These are phyloP conservation scores for Rousettus madagascariensis DNA, from an alignment of 2,797 vertebrate species.

Conservation along the genomic window DNA sequence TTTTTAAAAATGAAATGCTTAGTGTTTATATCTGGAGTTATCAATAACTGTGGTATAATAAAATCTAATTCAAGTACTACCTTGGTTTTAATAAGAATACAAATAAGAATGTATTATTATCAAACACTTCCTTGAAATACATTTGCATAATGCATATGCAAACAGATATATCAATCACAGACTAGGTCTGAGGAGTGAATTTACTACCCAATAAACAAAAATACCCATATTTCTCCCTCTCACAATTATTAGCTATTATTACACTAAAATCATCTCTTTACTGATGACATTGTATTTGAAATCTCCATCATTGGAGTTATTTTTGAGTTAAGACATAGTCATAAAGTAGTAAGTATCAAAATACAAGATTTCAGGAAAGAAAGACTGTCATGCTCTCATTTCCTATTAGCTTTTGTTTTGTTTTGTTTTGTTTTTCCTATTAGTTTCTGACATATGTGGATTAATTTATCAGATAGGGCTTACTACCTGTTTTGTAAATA, in stretches of 20 bases:
- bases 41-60: neutral
- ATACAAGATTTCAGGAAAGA: neutral
- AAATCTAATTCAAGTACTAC: neutral
- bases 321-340: neutral
- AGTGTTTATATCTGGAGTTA: neutral
- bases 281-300: neutral
- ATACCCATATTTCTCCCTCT: neutral
- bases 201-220: neutral
- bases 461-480: neutral
- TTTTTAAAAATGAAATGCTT: neutral
- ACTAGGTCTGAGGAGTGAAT: neutral
- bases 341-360: neutral
- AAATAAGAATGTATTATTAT: neutral
- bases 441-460: neutral
- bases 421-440: neutral
- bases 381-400: neutral
- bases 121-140: neutral
- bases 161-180: neutral
- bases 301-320: neutral
- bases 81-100: neutral
- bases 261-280: neutral
- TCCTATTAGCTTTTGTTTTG: neutral
- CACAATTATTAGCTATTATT: neutral
- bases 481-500: neutral
- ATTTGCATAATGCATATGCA: neutral